Base-by-base conservation (phyloP, 2,113 vertebrate genomes). In the Gobius niger region DNA sequence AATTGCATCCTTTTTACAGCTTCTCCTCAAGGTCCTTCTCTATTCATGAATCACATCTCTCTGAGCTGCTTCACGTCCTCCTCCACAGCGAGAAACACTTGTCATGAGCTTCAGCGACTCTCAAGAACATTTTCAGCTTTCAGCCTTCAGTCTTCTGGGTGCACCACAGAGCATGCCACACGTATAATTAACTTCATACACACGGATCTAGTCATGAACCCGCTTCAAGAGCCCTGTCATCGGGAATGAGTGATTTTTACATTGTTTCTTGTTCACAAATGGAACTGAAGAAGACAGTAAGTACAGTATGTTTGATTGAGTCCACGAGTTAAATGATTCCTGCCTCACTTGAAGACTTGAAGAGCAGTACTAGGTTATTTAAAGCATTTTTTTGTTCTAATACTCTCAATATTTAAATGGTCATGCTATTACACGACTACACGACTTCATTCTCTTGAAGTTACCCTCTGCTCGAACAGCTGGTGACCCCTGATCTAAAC, bases 101-200 rank as follows among this genome's bases (percentile, higher is more conserved):
- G 41, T n/a, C 44, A 7, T 18, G 63, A 24, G 34, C 61, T 42
- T 40, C 67, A 18, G 40, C 44, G 14, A 19, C 72, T 52, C 46
- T 2, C 5, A 44, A 71, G 60, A 19, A 47, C 42, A 12, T 47
- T 67, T 9, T 18, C 14, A 15, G 74, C 52, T 67, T 9, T 24
- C 14, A 15, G 74, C 53, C 41, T 59, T 75, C 24, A 34, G 24
- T 34, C 77, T 73, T 75, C n/a, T 40, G 65, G 71, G 72, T 50
- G 18, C 15, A 46, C 18, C 40, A 42, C 53, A 10, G 70, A 86
- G 67, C 49, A 8, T 42, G 68, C 73, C 72, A 64, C 68, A 70
- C 70, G 76, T 63, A 73, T 59, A 14, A 62, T 24, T 61, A 78
- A 81, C 75, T 71, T 75, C 75, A 59, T 74, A 14, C 50, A 24